phyloP scores from a whole-genome alignment of 2,888 invertebrate species.

The Hydrotaea diabolus region DNA sequence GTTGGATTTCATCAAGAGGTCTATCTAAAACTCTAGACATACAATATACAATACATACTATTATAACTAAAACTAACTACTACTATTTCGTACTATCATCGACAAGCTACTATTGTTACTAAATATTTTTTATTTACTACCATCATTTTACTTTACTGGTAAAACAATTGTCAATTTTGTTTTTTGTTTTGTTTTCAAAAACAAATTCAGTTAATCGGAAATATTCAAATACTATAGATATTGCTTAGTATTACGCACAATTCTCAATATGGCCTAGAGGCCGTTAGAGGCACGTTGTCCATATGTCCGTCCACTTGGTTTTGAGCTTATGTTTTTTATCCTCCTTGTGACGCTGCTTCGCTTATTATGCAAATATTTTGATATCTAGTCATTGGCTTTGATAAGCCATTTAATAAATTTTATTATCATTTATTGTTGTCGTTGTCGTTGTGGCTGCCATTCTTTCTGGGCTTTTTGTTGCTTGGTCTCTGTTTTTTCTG shows the following conservation, averaged over 20 bases:
- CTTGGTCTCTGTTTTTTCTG: no score
- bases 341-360: background rate
- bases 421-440: background rate
- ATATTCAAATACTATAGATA: background rate
- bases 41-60: background rate
- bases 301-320: background rate
- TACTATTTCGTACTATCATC: background rate
- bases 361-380: slow-evolving; percentile 11
- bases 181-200: background rate
- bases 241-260: background rate
- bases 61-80: no score
- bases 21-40: no score
- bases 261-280: background rate
- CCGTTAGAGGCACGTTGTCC: background rate
- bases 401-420: background rate
- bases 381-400: background rate
- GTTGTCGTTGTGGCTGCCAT: background rate
- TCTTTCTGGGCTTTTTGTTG: background rate
- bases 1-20: slow-evolving; percentile 2
- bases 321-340: background rate
- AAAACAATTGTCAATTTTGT: background rate
- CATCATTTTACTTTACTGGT: background rate
- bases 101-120: background rate
- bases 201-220: background rate
- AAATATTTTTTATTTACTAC: background rate